phyloP scores from a whole-genome alignment of 2,888 invertebrate genomes.

The Morpho helenor region DNA sequence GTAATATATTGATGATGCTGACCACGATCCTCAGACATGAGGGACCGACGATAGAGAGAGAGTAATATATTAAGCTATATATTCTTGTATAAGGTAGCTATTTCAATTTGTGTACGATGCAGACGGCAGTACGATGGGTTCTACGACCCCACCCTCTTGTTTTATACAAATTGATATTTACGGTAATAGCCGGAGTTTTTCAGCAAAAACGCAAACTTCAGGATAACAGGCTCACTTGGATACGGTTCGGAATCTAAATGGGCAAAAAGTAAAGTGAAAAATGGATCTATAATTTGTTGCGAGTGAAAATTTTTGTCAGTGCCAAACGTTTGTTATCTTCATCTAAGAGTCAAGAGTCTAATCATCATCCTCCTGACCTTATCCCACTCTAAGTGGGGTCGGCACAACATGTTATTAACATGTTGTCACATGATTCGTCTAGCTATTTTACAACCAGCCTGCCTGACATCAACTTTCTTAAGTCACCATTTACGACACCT shows the following conservation, averaged over 20 bases:
- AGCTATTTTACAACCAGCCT: no score
- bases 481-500: no score
- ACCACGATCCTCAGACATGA: no score
- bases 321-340: no score
- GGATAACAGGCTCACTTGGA: conserved; percentile 70
- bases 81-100: conserved; percentile 50
- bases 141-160: conserved; percentile 64
- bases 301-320: conserved; percentile 33
- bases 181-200: conserved; percentile 76
- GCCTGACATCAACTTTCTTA: no score
- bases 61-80: conserved; percentile 19
- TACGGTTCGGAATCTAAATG: conserved; percentile 63
- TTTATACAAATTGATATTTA: conserved; percentile 79
- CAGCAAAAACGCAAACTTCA: conserved; percentile 65
- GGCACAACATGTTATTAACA: no score
- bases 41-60: no score
- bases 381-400: no score
- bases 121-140: no score
- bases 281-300: conserved; percentile 56
- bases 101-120: conserved; percentile 60
- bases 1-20: conserved; percentile 22
- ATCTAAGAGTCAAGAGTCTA: no score
- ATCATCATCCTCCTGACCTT: no score
- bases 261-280: conserved; percentile 68
- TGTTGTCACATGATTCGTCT: no score